Base-by-base conservation (phyloP, 1,140 invertebrate genomes). In the Lycorma delicatula region DNA sequence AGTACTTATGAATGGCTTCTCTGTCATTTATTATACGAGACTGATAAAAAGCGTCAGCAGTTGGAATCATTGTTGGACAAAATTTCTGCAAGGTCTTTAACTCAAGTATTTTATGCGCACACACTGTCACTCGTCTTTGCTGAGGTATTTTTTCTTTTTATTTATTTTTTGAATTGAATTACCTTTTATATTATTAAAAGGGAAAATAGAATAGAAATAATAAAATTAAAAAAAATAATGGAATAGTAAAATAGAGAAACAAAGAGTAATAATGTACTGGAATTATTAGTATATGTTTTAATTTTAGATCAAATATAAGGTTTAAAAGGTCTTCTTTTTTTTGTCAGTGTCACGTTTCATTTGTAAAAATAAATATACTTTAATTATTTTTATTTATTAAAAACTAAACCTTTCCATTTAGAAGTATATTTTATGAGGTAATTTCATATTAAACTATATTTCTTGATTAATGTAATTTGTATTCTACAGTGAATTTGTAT, bases 1-100 rank as follows among this genome's bases (percentile, higher is more conserved):
- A 70, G 77, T 27, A 81, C 80, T 36, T 91, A 87, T 66, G 79
- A 86, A 70, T 96, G 91, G 90, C 73, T 96, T 4, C 72, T 91
- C 20, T 89, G 85, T 67, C 87, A 86, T 71, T 74, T 94, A 9
- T 69, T 92, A 26, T 74, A 84, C 60, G 74, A 80, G 56, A 90
- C 89, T 1, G 72, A 81, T 38, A 66, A 77, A 4, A 82, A 81
- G 63, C 75, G 88, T 36, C 71, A 84, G 58, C 49, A 74, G 1
- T 67, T 82, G 56, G 58, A 76, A 54, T 65, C 71, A 11, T 67
- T 72, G 12, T 82, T 84, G 1, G 79, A 85, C 67, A 71, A 77
- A 22, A 93, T 94, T 64, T 77, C 77, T 13, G 83, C 85, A 1
- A 80, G 82, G 66, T 90, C 87, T 70, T 81, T 89, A 62, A 82